Evolutionary conservation across 2,113 vertebrate genomes (phyloP), one percentile per base, ranked within the genome.

Genomic region (Mastomys coucha): DNA sequence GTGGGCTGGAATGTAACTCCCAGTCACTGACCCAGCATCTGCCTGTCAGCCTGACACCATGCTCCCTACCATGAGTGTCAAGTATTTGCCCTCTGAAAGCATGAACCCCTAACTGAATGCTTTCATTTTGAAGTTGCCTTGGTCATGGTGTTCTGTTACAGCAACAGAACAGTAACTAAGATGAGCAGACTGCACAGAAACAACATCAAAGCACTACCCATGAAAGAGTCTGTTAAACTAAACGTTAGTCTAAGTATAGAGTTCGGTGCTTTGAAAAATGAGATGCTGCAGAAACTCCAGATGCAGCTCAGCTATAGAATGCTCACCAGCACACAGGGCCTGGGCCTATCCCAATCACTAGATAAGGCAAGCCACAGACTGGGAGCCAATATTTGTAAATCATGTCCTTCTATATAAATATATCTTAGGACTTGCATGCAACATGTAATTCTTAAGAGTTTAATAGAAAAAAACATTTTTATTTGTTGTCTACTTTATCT

Each of bases 361-460:
- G 89, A 94, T 28, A 86, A 42, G 81, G 58, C 24, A 42, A 84
- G 36, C n/a, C 56, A 58, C 20, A 33, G 60, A 10, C n/a, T 45
- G 26, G 60, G 16, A 67, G 17, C 11, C 97, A 89, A 72, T 70
- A 95, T 51, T 49, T 94, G 9, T 10, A 94, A 92, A 88, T 94
- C 45, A 90, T 45, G 7, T 12, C 65, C 36, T 49, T 49, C 39
- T 51, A 22, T 69, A 49, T 14, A 45, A 45, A 51, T 28, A 39
- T 56, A 67, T 60, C 22, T 84, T 49, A 56, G 39, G 24, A 89
- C 39, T 76, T 60, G 5, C 10, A 45, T 39, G 22, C 7, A 89
- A 75, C 63, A 80, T 60, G 93, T 70, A 77, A 51, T 69, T 67
- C 60, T 69, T 58, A 63, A 63, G 88, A 67, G 39, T 22, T 94